Conservation (phyloP, 2,888 invertebrate species). For the Morpho helenor region DNA sequence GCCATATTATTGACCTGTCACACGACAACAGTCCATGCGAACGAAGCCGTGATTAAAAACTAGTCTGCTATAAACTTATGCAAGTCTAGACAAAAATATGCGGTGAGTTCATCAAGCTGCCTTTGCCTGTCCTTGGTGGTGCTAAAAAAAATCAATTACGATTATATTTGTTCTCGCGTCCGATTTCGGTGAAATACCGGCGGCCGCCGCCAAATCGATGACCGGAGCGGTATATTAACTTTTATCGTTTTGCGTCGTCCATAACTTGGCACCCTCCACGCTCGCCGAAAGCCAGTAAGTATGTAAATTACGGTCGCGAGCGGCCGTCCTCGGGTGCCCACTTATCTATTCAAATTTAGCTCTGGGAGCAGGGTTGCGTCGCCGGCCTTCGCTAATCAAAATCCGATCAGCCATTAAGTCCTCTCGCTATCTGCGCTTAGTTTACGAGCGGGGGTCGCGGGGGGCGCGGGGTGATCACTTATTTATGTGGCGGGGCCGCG, state of each 20-base stretch:
- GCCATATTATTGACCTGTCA: too few relatives aligned
- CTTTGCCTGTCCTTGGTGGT: too few relatives aligned
- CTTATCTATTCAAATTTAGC: constrained; percentile 80
- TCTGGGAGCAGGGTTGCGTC: constrained; percentile 67
- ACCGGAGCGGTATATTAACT: constrained; percentile 76
- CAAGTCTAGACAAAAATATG: too few relatives aligned
- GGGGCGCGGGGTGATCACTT: constrained; percentile 58
- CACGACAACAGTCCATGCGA: too few relatives aligned
- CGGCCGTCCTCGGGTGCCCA: constrained; percentile 72
- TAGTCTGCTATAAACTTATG: too few relatives aligned
- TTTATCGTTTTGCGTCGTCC: constrained; percentile 73
- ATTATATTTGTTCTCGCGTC: constrained; percentile 10
- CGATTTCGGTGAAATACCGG: constrained; percentile 62
- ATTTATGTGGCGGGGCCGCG: constrained; percentile 70
- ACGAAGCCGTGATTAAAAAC: too few relatives aligned
- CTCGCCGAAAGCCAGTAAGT: constrained; percentile 75
- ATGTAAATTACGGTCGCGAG: constrained; percentile 79
- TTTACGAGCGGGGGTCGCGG: constrained; percentile 66
- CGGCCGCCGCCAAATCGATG: constrained; percentile 66
- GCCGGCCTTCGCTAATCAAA: constrained; percentile 78
- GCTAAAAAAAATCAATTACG: not conserved
- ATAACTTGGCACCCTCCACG: constrained; percentile 72
- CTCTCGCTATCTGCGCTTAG: constrained; percentile 77
- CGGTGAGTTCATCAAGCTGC: too few relatives aligned
- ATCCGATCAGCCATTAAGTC: constrained; percentile 80